phyloP scores from a whole-genome alignment of 92 coral and sea anemone species.

The Phenganax marumi region DNA sequence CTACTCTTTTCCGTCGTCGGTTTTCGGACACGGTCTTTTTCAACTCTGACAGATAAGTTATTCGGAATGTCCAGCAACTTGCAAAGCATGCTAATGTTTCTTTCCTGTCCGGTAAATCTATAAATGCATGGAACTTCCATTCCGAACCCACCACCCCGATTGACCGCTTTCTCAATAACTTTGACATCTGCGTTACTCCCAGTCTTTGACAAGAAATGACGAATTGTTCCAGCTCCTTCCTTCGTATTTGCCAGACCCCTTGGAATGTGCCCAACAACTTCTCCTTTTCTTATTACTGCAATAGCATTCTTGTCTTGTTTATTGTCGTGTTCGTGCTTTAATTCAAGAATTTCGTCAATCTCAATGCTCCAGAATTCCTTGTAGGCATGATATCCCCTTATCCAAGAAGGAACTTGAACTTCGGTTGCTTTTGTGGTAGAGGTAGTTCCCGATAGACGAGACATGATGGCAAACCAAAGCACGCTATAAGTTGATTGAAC shows the following conservation, averaged over 20 bases:
- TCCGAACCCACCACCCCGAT: slow-evolving; percentile 50
- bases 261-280: slow-evolving; percentile 51
- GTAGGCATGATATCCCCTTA: slow-evolving; percentile 59
- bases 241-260: slow-evolving; percentile 39
- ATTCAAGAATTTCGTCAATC: slow-evolving; percentile 48
- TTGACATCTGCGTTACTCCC: slow-evolving; percentile 48
- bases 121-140: slow-evolving; percentile 53
- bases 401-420: slow-evolving; percentile 43
- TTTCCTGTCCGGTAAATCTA: slow-evolving; percentile 43
- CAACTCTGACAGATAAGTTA: neutral
- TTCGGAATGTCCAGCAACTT: slow-evolving; percentile 47
- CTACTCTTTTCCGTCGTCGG: too few species aligned
- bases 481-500: neutral
- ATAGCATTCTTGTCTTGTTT: slow-evolving; percentile 50
- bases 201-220: slow-evolving; percentile 47
- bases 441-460: neutral
- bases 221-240: too few species aligned
- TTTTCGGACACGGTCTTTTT: too few species aligned
- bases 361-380: slow-evolving; percentile 51
- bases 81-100: slow-evolving; percentile 24
- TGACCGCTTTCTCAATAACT: slow-evolving; percentile 51
- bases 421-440: slow-evolving; percentile 9
- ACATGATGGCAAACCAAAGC: neutral
- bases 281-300: slow-evolving; percentile 44
- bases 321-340: slow-evolving; percentile 48